A percentile compares a stretch with the other conserved stretches of the same genome.
phyloP scores from a whole-genome alignment of 2,797 vertebrate genomes.

The Scolopax bukidnonensis region DNA sequence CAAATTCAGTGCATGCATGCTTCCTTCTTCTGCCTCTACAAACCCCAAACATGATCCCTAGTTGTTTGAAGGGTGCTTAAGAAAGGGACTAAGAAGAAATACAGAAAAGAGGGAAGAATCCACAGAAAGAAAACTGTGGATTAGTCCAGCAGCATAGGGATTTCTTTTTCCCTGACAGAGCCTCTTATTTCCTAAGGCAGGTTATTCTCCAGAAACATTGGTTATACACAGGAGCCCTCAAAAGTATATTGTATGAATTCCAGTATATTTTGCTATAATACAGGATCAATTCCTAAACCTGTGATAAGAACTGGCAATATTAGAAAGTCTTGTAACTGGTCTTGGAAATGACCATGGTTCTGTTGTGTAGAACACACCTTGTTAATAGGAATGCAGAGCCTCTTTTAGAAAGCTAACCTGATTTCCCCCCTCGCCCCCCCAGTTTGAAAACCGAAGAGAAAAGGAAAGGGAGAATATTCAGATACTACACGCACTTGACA shows the following conservation, averaged over 20 bases:
- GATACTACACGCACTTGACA: background rate
- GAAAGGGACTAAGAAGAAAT: background rate
- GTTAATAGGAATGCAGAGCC: background rate
- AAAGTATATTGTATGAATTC: background rate
- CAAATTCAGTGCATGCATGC: background rate
- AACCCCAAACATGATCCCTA: background rate
- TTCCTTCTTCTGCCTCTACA: background rate
- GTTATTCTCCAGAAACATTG: background rate
- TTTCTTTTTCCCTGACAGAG: background rate
- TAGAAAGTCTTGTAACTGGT: background rate
- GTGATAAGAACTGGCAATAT: background rate
- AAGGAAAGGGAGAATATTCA: background rate
- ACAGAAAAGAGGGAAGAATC: background rate
- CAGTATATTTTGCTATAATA: background rate
- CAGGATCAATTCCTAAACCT: background rate
- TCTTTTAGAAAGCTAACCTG: background rate
- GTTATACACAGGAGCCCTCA: background rate
- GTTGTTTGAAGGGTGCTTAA: background rate
- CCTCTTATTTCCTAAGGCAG: background rate
- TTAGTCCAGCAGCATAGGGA: background rate
- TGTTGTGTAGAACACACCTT: background rate
- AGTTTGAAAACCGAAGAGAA: background rate
- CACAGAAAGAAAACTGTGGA: background rate
- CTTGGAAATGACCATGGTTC: background rate
- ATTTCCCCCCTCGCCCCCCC: background rate